Base-by-base conservation (phyloP, 2,888 invertebrate species). In the Lasioglossum vierecki region DNA sequence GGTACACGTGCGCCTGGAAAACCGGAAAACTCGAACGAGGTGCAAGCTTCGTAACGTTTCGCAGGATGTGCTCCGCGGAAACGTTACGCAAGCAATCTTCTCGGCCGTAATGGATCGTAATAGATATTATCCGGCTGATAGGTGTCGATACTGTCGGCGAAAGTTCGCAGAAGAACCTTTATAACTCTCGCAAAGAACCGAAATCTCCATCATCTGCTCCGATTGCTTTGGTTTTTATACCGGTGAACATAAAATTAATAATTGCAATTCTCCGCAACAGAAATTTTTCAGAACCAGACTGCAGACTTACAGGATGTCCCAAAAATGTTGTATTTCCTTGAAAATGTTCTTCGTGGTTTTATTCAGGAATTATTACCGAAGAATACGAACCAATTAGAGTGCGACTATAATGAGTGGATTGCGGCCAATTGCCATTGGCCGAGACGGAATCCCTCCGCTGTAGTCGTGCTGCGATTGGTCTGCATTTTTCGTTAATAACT, bases 41-140 rank as follows among this genome's bases (percentile, higher is more conserved):
- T 74, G 86, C 76, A 70, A 85, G 73, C 70, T 71, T n/a, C 46
- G 76, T 18, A 30, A 35, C 66, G 66, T 60, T 26, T 60, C 60
- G 26, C 60, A 26, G 60, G 60, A 4, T n/a, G 26, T 13, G 11
- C 60, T 26, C 11, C 5, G 60, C 8, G 39, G 35, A 66, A 76
- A 41, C 82, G 77, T 86, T 83, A 72, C 74, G 68, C 70, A 71
- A 75, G 79, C 74, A 26, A 77, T 77, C 74, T 63, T 82, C 46
- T 35, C n/a, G 60, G 46, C 26, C 35, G 72, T 72, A 49, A 49
- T 49, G 70, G 70, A 26, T 22, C 41, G 77, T 81, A 78, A 84
- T 71, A 66, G 77, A 44, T 63, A 80, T 75, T 80, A 84, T 77
- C 74, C 72, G 18, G 11, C 30, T 11, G 70, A 60, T 60, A 74